Base-by-base conservation (phyloP, 2,797 vertebrate species). In the Aphelocoma californica region DNA sequence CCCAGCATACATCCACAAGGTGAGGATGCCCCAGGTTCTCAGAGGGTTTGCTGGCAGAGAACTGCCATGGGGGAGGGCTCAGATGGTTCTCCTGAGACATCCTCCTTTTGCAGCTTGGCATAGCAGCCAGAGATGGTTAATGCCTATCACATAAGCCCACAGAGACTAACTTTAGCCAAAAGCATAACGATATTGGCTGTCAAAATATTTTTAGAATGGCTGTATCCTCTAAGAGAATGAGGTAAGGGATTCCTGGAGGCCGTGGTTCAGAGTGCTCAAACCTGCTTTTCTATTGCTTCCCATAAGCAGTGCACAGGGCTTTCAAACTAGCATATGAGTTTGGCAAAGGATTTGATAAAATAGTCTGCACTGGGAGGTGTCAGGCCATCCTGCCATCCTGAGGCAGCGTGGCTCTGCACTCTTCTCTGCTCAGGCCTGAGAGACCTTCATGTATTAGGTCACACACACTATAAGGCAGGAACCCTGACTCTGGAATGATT, bases 121-220 rank as follows among this genome's bases (percentile, higher is more conserved):
- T 5, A 82, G 91, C 60, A 82, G 71, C 64, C 67, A 70, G 86
- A 90, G 40, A 93, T 1, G 1, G 60, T 57, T 81, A 84, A 95
- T 71, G 64, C 86, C 74, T 93, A 77, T 77, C 78, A 87, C 71
- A 65, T 80, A 86, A 92, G 32, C 90, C 90, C 67, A 88, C 48
- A 4, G 74, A 94, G 47, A 61, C 57, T 92, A 91, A 86, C 89
- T 95, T 92, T 86, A 92, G 85, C 53, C 57, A 83, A 85, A 89
- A 83, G 24, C 72, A 50, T 90, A 90, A 80, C 18, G 75, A 81
- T 50, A 50, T 23, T 58, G 56, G 48, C 85, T 81, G 72, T 71
- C 64, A 83, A 81, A 91, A 65, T 71, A 31, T 24, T 91, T 94
- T 80, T 83, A 72, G 64, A 95, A 91, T 34, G 44, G 34, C 45